Percentiles rank a stretch among this genome's conserved stretches.
Conservation (phyloP, 1,140 invertebrate genomes). For the Archivesica marissinica region DNA sequence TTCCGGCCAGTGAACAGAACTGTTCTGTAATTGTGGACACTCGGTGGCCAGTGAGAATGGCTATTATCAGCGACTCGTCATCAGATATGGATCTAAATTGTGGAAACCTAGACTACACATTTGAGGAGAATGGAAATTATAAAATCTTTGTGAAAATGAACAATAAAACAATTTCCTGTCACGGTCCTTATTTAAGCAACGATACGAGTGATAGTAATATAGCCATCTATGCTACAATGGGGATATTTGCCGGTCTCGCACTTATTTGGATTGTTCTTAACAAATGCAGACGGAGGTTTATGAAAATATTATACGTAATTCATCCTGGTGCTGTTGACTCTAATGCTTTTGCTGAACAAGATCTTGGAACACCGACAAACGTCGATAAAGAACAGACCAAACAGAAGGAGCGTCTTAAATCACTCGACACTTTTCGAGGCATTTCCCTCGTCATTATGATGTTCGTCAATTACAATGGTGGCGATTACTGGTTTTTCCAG, state of each 20-base stretch:
- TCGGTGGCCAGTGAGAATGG: constrained; percentile 67
- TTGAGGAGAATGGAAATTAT: constrained; percentile 67
- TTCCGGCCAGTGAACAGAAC: constrained; percentile 14
- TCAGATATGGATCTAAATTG: background rate
- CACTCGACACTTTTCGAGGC: constrained; percentile 60
- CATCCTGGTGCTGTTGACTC: constrained; percentile 33
- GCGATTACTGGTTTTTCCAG: constrained; percentile 93
- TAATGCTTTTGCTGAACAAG: constrained; percentile 56
- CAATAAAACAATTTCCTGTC: constrained; percentile 23
- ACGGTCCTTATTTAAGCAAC: constrained; percentile 28
- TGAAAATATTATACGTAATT: constrained; percentile 15
- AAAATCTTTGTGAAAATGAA: constrained; percentile 57
- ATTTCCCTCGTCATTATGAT: constrained; percentile 86
- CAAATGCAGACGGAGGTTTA: constrained; percentile 50
- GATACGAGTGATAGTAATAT: constrained; percentile 67
- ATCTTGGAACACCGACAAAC: constrained; percentile 73
- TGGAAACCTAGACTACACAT: constrained; percentile 33
- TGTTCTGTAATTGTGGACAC: constrained; percentile 66
- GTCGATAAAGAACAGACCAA: constrained; percentile 59
- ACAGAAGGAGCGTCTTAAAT: constrained; percentile 58
- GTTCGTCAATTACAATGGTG: constrained; percentile 93
- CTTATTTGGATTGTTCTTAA: constrained; percentile 68
- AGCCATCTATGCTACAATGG: constrained; percentile 74
- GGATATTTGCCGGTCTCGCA: constrained; percentile 63
- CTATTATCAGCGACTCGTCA: constrained; percentile 9